Base-by-base conservation (phyloP, 1,140 invertebrate genomes). In the Drosophila tani region DNA sequence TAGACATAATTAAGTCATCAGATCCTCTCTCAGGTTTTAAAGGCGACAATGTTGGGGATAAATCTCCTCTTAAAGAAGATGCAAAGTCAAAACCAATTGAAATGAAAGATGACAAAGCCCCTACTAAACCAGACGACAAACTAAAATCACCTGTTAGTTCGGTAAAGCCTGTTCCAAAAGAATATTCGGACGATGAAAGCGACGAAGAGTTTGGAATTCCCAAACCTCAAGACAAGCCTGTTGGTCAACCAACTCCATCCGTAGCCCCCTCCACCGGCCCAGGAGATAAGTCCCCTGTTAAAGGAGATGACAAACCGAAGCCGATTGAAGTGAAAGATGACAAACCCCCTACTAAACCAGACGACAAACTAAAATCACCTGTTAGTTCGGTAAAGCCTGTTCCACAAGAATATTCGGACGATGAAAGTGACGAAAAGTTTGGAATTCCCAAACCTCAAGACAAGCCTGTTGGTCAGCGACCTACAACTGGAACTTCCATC, bases 171-270 rank as follows among this genome's bases (percentile, higher is more conserved):
- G 7, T 27, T 27, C 0, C 6, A 27, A 5, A 27, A 5, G 15
- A 58, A 11, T 21, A 40, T 17, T 60, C 62, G 5, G 56, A 60
- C 46, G 63, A 74, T 11, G 46, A 63, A 29, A 46, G 43, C 27
- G 58, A 58, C 14, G 51, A 60, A 3, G 57, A 60, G 12, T 51
- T 50, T 14, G 46, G 4, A n/a, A 21, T 43, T 60, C 27, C 67
- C 9, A 45, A 45, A 9, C 43, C 43, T 5, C 43, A 45, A 11
- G 9, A 19, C n/a, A 19, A 45, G 17, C 3, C 17, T 19, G 17
- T 45, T 4, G 17, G 8, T 19, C 43, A 11, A 3, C 43, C 46
- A 41, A 14, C 27, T 27, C 5, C 27, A 27, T 11, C 3, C 2
- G 6, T 38, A 15, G 8, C n/a, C 21, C 29, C 53, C 17, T 21